Evolutionary conservation across 2,888 invertebrate genomes (phyloP), one percentile per base, ranked within the genome.

Genomic region (Dynastes grantii): DNA sequence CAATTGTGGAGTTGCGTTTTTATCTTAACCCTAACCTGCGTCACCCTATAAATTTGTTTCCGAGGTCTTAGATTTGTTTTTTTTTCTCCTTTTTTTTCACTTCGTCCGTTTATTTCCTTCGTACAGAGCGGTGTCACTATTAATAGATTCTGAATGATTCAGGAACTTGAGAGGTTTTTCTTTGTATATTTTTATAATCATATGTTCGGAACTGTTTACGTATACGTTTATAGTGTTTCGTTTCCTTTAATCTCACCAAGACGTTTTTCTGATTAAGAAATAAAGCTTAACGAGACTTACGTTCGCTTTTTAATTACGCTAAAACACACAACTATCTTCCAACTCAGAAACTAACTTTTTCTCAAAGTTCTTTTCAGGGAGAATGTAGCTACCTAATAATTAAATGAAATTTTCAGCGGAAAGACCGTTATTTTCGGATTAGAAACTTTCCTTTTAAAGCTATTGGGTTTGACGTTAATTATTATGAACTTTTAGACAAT

Each of bases 1-100:
- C 76, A 77, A 76, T 80, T 78, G 80, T 76, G 78, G 77, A 78
- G 79, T 75, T 76, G 71, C 79, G 79, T 78, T 78, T 78, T 77
- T 80, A 80, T 82, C 79, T 79, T 80, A 78, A 81, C 82, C 82
- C 81, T 82, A 82, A 82, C 82, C 82, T 82, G 80, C 80, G 82
- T 80, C 82, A 82, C 82, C 78, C 81, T 81, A 80, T 82, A 82
- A 82, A 81, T 82, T 82, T 65, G 75, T 78, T 76, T 67, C 78
- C 40, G 68, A 67, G 78, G 75, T 63, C 76, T 65, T 55, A 67
- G 40, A 55, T 68, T 78, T 75, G 29, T 49, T 76, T 78, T 53
- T 78, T 67, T 63, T 68, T 61, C 32, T 32, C 22, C 32, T 76
- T 75, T 70, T 70, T 67, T 61, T 64, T 61, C 55, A 53, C 76